A percentile compares a stretch with the other conserved stretches of the same genome.
These are phyloP conservation scores for Nomada hirtipes DNA, from an alignment of 2,888 invertebrate species.

Conservation along the genomic window DNA sequence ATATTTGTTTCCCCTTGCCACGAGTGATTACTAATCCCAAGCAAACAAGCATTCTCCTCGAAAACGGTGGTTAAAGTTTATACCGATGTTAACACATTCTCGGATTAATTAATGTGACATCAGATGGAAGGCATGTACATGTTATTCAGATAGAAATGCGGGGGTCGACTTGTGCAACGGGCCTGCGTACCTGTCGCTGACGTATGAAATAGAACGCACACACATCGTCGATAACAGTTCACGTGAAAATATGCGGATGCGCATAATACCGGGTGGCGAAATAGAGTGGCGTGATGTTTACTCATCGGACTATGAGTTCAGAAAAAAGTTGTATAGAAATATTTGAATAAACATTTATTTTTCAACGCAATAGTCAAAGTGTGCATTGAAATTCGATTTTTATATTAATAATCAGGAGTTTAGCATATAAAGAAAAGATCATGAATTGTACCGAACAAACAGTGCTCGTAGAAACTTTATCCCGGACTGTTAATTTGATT, in stretches of 20 bases:
- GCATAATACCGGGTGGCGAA: slow-evolving; percentile 18
- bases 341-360: no score
- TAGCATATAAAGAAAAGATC: no score
- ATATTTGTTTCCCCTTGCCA: slow-evolving; percentile 6
- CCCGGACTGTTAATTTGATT: no score
- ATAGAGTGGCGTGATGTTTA: no score
- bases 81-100: not conserved
- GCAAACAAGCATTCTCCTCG: not conserved
- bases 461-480: no score
- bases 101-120: slow-evolving; percentile 3
- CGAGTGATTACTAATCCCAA: slow-evolving; percentile 5
- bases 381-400: no score
- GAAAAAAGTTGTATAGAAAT: no score
- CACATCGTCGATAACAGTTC: slow-evolving; percentile 38
- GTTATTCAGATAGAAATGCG: not conserved
- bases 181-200: slow-evolving; percentile 25
- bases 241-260: slow-evolving; percentile 54
- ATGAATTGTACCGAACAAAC: no score
- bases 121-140: not conserved
- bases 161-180: slow-evolving; percentile 1
- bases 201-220: slow-evolving; percentile 3
- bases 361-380: no score
- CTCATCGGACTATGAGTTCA: no score
- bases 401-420: no score
- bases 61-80: not conserved